Base-by-base conservation (phyloP, 2,113 vertebrate species). In the Morone saxatilis region DNA sequence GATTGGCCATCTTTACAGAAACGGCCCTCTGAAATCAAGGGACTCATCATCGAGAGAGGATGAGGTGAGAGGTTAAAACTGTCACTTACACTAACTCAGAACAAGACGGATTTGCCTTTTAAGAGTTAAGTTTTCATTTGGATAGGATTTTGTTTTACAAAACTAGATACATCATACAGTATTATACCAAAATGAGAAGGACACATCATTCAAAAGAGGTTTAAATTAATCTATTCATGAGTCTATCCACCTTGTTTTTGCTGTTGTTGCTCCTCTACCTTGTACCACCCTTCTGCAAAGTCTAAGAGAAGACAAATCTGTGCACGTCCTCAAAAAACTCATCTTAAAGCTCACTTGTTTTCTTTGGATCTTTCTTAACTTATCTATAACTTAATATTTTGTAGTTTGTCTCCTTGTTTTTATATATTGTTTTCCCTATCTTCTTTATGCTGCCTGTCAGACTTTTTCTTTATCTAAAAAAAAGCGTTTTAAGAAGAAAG, bases 31-130 rank as follows among this genome's bases (percentile, higher is more conserved):
- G 20, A 68, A 75, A 75, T 77, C 17, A 20, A 50, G 62, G 31
- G 45, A 73, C 19, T 71, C 36, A 31, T 69, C 60, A 36, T 25
- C 16, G 54, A 6, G 59, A 74, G 66, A 85, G 38, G 68, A 51
- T 0, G 68, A 77, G 72, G 65, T 17, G 22, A 76, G 16, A 65
- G 65, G 78, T 75, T 76, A 1, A 53, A 71, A 4, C 36, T 36
- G 45, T 81, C 71, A 53, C 63, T 75, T 25, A 9, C 1, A 14
- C 53, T 69, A 19, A 82, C 50, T 45, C 8, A 19, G 25, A 66
- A 54, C 75, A 74, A 62, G 36, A 59, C 41, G 20, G 7, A 56
- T 81, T 69, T 47, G 36, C 12, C 13, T 75, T 54, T 16, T 13
- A 51, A 54, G 14, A 74, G 20, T n/a, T 20, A 79, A 6, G 70